Evolutionary conservation across 2,113 vertebrate genomes (phyloP).

Genomic region (Elachura formosa): DNA sequence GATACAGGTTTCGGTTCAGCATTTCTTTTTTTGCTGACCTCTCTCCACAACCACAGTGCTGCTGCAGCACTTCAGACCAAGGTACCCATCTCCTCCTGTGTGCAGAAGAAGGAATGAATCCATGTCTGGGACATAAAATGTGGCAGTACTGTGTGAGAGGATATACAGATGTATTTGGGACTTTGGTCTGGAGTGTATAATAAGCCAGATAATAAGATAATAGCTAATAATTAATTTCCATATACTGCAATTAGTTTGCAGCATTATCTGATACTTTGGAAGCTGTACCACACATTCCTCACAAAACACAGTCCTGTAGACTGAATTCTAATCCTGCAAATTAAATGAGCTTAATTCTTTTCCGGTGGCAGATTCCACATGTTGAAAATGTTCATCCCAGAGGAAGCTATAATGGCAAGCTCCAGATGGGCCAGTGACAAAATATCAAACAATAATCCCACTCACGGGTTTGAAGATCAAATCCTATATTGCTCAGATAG

Average conservation of each 20-base stretch:
- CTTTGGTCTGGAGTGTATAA: background rate
- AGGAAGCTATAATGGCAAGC: background rate
- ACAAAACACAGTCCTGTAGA: background rate
- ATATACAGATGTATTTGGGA: background rate
- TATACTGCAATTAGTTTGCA: background rate
- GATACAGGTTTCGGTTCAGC: background rate
- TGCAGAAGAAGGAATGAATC: background rate
- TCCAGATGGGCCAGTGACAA: constrained; percentile 43
- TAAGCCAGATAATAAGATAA: background rate
- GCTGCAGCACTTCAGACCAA: background rate
- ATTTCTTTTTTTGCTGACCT: background rate
- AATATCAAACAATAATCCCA: constrained; percentile 10
- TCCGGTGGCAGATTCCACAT: background rate
- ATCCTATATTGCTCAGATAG: background rate
- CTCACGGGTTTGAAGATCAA: background rate
- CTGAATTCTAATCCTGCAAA: constrained; percentile 33
- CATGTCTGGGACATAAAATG: background rate
- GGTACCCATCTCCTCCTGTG: background rate
- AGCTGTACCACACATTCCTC: background rate
- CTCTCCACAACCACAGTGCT: background rate
- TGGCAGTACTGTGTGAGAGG: background rate
- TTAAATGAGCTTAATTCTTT: constrained; percentile 20
- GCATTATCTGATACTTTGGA: background rate
- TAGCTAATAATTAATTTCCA: background rate
- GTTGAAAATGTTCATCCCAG: background rate